phyloP scores from a whole-genome alignment of 2,113 vertebrate genomes.

The Laterallus jamaicensis region DNA sequence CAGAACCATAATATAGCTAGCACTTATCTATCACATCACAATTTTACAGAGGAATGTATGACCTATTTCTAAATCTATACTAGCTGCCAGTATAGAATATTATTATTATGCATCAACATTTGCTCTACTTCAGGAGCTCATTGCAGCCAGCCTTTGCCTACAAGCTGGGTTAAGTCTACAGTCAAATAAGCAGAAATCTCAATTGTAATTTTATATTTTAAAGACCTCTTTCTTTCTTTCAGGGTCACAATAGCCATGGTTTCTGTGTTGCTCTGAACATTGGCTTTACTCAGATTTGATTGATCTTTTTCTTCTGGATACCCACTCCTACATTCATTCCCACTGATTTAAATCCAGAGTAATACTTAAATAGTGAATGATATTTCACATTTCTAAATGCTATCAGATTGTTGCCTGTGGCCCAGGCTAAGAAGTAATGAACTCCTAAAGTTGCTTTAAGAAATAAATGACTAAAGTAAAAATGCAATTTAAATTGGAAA shows the following conservation, averaged over 20 bases:
- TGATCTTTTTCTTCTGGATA: constrained; percentile 4
- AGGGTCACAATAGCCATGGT: background rate
- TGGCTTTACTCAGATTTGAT: background rate
- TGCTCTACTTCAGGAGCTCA: background rate
- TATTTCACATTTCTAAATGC: constrained; percentile 20
- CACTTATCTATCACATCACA: background rate
- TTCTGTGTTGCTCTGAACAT: background rate
- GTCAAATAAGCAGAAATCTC: background rate
- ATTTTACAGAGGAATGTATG: background rate
- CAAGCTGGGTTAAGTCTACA: background rate
- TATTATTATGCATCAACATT: background rate
- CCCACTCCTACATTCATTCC: background rate
- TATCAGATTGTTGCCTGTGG: constrained; percentile 35
- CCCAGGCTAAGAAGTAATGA: constrained; percentile 32
- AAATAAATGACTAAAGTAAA: constrained; percentile 50
- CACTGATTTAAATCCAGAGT: constrained; percentile 7
- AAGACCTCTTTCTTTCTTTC: background rate
- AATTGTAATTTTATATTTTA: background rate
- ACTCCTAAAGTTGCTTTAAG: constrained; percentile 46
- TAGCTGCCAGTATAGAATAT: background rate
- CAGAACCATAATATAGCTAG: background rate
- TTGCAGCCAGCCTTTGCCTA: background rate
- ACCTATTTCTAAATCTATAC: background rate
- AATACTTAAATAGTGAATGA: constrained; percentile 4
- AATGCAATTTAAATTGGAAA: constrained; percentile 66